phyloP scores from a whole-genome alignment of 2,888 invertebrate genomes.

The Tenthredo distinguenda region DNA sequence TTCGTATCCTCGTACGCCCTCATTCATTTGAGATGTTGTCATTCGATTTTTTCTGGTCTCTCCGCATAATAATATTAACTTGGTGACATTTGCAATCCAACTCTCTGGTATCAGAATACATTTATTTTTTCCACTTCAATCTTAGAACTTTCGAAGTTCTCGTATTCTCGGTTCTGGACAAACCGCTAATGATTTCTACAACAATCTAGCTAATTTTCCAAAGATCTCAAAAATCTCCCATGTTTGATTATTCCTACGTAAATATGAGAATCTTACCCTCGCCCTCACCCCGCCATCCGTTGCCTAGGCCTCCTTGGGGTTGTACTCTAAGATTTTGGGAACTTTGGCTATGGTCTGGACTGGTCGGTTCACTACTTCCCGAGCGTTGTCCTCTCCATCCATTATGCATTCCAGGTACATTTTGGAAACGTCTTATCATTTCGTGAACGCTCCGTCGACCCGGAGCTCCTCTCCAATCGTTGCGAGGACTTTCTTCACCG shows the following conservation, averaged over 20 bases:
- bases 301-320: constrained; percentile 68
- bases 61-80: neutral
- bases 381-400: constrained; percentile 69
- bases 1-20: too few relatives aligned
- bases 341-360: constrained; percentile 68
- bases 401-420: constrained; percentile 71
- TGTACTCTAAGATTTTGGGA: constrained; percentile 69
- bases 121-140: neutral
- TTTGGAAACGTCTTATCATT: constrained; percentile 75
- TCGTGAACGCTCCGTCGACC: constrained; percentile 75
- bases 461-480: constrained; percentile 66
- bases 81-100: neutral
- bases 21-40: too few relatives aligned
- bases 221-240: neutral
- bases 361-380: constrained; percentile 68
- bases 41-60: too few relatives aligned
- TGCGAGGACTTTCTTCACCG: constrained; percentile 62
- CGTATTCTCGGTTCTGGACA: too few relatives aligned
- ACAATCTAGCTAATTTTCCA: neutral
- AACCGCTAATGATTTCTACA: too few relatives aligned
- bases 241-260: too few relatives aligned
- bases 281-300: constrained; percentile 69
- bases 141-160: too few relatives aligned
- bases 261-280: constrained; percentile 58
- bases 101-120: neutral